A percentile compares a stretch with the other conserved stretches of the same genome.
phyloP scores from a whole-genome alignment of 2,113 vertebrate genomes.

The Callopanchax toddi region DNA sequence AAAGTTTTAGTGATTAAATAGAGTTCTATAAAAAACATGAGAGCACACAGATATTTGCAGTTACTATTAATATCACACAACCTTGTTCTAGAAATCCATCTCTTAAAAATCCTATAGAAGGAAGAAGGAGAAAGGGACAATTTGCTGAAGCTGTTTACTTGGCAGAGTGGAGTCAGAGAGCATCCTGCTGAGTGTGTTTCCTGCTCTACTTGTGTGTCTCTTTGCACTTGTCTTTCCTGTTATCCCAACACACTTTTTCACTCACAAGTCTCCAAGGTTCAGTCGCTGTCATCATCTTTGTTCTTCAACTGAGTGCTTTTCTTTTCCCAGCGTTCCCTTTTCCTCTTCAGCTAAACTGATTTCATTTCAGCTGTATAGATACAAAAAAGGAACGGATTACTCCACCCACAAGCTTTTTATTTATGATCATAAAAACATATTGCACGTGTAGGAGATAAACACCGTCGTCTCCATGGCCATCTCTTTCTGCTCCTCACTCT shows the following conservation, averaged over 20 bases:
- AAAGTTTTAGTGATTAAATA: too few species aligned
- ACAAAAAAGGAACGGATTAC: slow-evolving; percentile 24
- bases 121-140: neutral
- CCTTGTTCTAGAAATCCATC: too few species aligned
- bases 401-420: slow-evolving; percentile 3
- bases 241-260: slow-evolving; percentile 7
- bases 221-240: slow-evolving; percentile 35
- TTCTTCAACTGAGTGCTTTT: neutral
- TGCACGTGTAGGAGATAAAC: slow-evolving; percentile 8
- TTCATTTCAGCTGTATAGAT: slow-evolving; percentile 7
- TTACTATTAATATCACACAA: too few species aligned
- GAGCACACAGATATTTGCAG: too few species aligned
- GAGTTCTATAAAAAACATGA: too few species aligned
- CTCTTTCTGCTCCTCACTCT: slow-evolving; percentile 2
- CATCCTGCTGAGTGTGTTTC: neutral
- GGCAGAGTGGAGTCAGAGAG: neutral
- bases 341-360: neutral
- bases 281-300: slow-evolving; percentile 15
- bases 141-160: slow-evolving; percentile 13
- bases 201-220: slow-evolving; percentile 11
- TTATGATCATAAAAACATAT: neutral
- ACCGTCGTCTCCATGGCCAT: neutral
- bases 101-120: too few species aligned
- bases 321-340: neutral
- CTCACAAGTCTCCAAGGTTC: slow-evolving; percentile 34